Evolutionary conservation across 2,797 vertebrate genomes (phyloP), one percentile per base, ranked within the genome.

Genomic region (Heteromormyrus szaboi): DNA sequence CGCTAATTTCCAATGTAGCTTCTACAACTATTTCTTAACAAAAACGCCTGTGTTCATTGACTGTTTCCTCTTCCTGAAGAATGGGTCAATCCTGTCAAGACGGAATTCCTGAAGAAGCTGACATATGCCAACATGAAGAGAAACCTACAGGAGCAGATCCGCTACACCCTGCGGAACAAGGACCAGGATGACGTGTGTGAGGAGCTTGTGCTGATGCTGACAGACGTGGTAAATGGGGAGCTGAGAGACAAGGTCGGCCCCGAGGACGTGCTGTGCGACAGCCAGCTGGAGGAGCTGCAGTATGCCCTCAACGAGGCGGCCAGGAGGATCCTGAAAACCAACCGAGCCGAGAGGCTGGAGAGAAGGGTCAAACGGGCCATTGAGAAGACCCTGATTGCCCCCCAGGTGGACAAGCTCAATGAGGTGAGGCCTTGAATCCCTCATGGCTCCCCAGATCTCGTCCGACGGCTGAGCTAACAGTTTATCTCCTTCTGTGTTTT

Each of bases 41-140:
- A 41, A 72, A 37, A 72, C n/a, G 12, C 76, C 41, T 72, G 14
- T 46, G 50, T 29, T 46, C 19, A 56, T 14, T 22, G 19, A 29
- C 3, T 17, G 3, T n/a, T 90, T 88, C 90, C 11, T 87, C 3
- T 50, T 44, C 37, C 81, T 2, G 7, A 86, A 96, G 96, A 94
- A 2, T 97, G 96, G 96, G 94, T 96, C 22, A 0, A 0, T 3
- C 95, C 95, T 0, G 95, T 97, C 9, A 96, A 95, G 92, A 51
- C 41, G 0, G 95, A 94, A 91, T 96, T 97, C 93, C 90, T 96
- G 90, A 96, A 96, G 93, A 97, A 96, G 90, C 92, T 97, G 90
- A 96, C 95, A 7, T 95, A 91, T 11, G 93, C 94, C 62, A 96
- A 96, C 92, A 91, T 96, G 91, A 96, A 96, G 91, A 95, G 94